These are phyloP conservation scores for Drosophila paranaensis DNA, from an alignment of 2,888 invertebrate genomes.

Conservation along the genomic window DNA sequence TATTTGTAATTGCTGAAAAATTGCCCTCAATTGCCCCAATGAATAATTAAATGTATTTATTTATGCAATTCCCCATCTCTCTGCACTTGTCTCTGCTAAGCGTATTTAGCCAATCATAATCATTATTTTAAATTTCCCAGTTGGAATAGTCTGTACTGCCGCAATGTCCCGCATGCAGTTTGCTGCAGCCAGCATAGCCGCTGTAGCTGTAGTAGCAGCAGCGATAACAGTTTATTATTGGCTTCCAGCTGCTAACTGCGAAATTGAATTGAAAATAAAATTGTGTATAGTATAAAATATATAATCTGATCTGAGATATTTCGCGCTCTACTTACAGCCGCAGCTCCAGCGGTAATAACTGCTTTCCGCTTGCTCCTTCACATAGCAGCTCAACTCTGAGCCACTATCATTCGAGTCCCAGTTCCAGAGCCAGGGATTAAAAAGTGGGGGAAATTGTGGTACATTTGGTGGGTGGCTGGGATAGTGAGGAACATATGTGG, in stretches of 20 bases:
- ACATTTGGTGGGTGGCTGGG: background rate
- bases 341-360: conserved; percentile 41
- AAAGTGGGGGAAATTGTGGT: conserved; percentile 1
- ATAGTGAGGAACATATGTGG: conserved; percentile 1
- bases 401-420: conserved; percentile 24
- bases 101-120: background rate
- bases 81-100: background rate
- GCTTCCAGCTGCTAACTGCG: conserved; percentile 52
- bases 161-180: conserved; percentile 54
- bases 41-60: background rate
- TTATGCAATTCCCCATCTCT: background rate
- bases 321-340: conserved; percentile 53
- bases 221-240: conserved; percentile 63
- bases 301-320: background rate
- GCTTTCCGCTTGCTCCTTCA: conserved; percentile 57
- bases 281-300: background rate
- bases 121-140: conserved; percentile 19
- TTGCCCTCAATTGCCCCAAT: background rate
- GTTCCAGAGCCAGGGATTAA: conserved; percentile 34
- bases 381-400: conserved; percentile 57
- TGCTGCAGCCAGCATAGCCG: conserved; percentile 70
- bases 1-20: conserved; percentile 11
- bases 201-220: conserved; percentile 63
- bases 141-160: background rate
- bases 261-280: background rate